Evolutionary conservation across 1,140 invertebrate genomes (phyloP).

Genomic region (Pachyrhynchus sulphureomaculatus): DNA sequence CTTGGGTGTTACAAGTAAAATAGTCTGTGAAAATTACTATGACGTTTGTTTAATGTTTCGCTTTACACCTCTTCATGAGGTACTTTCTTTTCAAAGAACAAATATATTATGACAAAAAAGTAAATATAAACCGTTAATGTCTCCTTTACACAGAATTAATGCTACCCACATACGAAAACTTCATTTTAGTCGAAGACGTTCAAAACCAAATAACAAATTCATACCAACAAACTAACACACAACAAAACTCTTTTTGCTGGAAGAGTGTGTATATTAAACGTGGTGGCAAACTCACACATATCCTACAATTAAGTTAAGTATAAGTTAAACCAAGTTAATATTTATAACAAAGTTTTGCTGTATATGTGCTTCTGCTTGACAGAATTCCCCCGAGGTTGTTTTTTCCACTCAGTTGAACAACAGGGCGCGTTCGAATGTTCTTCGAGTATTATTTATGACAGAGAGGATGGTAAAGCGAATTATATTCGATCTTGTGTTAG

Average conservation of each 20-base stretch:
- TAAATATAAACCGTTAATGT: no score
- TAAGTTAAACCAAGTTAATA: slow-evolving; percentile 35
- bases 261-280: not conserved
- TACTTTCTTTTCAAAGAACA: no score
- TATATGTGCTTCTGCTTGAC: slow-evolving; percentile 29
- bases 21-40: no score
- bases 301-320: slow-evolving; percentile 14
- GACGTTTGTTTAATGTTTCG: no score
- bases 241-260: not conserved
- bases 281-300: slow-evolving; percentile 4
- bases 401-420: slow-evolving; percentile 35
- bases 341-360: slow-evolving; percentile 37
- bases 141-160: no score
- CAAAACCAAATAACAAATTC: no score
- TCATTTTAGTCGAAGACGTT: no score
- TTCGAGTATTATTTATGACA: slow-evolving; percentile 8
- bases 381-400: slow-evolving; percentile 25
- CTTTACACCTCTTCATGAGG: no score
- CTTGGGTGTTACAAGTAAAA: no score
- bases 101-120: no score
- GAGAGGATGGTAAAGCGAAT: not conserved
- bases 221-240: not conserved
- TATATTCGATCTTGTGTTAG: not conserved
- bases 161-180: no score
- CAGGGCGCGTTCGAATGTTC: slow-evolving; percentile 8